Evolutionary conservation across 2,797 vertebrate species (phyloP).

Genomic region (Acrossocheilus wenchowensis): DNA sequence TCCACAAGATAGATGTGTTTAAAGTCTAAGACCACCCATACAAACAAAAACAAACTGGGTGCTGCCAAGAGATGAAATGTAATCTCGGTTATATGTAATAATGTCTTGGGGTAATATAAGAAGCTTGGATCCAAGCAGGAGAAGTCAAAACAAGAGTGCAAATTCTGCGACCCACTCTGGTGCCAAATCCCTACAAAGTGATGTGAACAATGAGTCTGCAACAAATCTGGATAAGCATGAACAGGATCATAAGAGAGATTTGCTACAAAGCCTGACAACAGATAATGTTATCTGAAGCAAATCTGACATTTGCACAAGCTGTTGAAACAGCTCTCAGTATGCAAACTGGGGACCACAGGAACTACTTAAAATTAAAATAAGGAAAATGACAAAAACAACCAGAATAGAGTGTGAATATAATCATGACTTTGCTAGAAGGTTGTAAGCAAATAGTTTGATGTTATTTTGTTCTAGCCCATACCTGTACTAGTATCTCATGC

Average conservation of each 20-base stretch:
- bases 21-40: not conserved
- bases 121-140: not conserved
- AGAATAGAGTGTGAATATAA: not conserved
- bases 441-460: not conserved
- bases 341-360: constrained; percentile 16
- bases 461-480: not conserved
- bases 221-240: constrained; percentile 45
- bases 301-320: constrained; percentile 44
- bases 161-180: constrained; percentile 17
- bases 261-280: constrained; percentile 46
- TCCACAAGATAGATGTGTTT: not conserved
- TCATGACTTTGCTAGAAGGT: not conserved
- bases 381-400: not conserved
- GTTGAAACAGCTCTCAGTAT: constrained; percentile 25
- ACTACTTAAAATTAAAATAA: constrained; percentile 22
- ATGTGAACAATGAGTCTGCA: constrained; percentile 40
- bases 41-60: not conserved
- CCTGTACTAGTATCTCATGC: not conserved
- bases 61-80: not conserved
- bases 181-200: constrained; percentile 44
- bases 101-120: not conserved
- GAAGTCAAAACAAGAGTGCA: constrained; percentile 4
- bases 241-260: constrained; percentile 44
- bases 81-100: not conserved
- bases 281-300: constrained; percentile 48